Percentiles rank a stretch among this genome's conserved stretches.
Evolutionary conservation across 2,888 invertebrate genomes (phyloP).

Genomic region (Aleiodes alternator): DNA sequence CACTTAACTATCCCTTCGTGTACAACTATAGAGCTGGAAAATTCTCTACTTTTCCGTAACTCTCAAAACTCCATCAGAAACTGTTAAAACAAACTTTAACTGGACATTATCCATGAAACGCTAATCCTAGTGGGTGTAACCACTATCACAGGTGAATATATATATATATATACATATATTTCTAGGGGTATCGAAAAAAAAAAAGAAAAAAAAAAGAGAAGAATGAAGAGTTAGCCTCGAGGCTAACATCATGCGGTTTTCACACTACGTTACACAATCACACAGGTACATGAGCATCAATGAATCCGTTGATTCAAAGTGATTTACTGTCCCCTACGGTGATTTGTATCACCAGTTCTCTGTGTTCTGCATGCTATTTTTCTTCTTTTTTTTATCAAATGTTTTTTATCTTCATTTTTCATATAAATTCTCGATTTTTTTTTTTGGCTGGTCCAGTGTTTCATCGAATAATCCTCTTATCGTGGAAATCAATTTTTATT

Average conservation of each 20-base stretch:
- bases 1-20: slow-evolving; percentile 11
- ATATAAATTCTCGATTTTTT: background rate
- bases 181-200: slow-evolving; percentile 5
- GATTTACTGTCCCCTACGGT: background rate
- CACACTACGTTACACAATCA: slow-evolving; percentile 20
- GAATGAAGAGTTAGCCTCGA: background rate
- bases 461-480: no score
- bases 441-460: no score
- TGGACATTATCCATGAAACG: slow-evolving; percentile 43
- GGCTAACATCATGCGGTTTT: slow-evolving; percentile 3
- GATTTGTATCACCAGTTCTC: background rate
- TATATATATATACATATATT: background rate
- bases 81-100: slow-evolving; percentile 63
- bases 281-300: slow-evolving; percentile 7
- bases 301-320: slow-evolving; percentile 6
- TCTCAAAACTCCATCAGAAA: slow-evolving; percentile 66
- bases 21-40: no score
- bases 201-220: slow-evolving; percentile 16
- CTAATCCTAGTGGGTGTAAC: slow-evolving; percentile 44
- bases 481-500: no score
- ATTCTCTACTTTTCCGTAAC: slow-evolving; percentile 58
- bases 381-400: background rate
- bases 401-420: background rate
- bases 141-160: slow-evolving; percentile 13
- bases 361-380: no score